Percentiles rank a stretch among this genome's conserved stretches.
These are phyloP conservation scores for Callinectes sapidus DNA, from an alignment of 2,888 invertebrate species.

Conservation along the genomic window DNA sequence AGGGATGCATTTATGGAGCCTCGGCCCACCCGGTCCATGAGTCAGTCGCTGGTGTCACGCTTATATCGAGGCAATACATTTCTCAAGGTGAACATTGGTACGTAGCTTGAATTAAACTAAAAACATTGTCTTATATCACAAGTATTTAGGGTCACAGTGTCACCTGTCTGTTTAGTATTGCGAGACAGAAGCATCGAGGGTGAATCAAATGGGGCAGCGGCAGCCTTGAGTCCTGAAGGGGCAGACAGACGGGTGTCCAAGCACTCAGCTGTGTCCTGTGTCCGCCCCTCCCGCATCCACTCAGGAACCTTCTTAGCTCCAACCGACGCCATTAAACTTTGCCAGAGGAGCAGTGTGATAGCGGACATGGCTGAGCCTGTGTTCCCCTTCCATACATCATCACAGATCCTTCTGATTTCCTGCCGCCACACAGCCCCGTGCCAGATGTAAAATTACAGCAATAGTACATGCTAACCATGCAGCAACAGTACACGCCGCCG, in stretches of 20 bases:
- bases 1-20: slow-evolving; percentile 34
- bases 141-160: background rate
- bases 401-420: background rate
- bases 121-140: background rate
- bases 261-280: background rate
- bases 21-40: background rate
- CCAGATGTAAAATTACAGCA: background rate
- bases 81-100: background rate
- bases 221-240: background rate
- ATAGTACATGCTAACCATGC: no score
- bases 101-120: background rate
- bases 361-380: background rate
- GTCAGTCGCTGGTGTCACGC: background rate
- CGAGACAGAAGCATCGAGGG: background rate
- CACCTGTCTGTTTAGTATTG: background rate
- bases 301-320: background rate
- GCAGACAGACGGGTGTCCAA: slow-evolving; percentile 18
- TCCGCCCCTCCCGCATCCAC: background rate
- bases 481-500: no score
- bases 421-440: background rate
- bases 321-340: background rate
- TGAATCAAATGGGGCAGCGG: background rate
- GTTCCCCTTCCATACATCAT: background rate
- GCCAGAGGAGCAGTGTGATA: background rate
- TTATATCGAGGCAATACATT: background rate